Evolutionary conservation across 2,888 invertebrate species (phyloP), one percentile per base, ranked within the genome.

Genomic region (Lasioglossum villosulum): DNA sequence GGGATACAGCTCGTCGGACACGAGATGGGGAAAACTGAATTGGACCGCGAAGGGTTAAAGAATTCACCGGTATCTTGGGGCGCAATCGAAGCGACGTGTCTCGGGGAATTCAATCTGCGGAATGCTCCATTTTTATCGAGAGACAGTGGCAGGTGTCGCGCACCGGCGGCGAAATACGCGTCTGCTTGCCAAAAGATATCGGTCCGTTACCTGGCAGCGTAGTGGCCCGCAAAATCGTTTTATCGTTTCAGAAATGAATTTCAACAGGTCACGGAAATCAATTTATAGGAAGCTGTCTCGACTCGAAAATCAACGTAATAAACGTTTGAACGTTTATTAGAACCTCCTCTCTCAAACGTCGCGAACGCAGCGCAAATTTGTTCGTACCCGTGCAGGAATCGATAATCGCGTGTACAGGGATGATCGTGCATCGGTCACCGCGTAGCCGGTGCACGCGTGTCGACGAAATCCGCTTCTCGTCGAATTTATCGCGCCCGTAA

Each of bases 401-500:
- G 86, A 78, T 78, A 73, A 86, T 81, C 86, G 78, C 23, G 23
- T 23, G 56, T 39, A n/a, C 39, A 19, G 10, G 74, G 27, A 68
- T 23, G 68, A 83, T 84, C 85, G 85, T 63, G 80, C 74, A 80
- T 76, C 75, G 85, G 73, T 70, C 77, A 73, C 83, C 48, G 30
- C 48, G 34, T 39, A 14, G 10, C 39, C 37, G 19, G 8, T 10
- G 19, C 63, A 73, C 82, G 74, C 78, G 80, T 81, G 84, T 88
- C 82, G 84, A 73, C 78, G 83, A 90, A 88, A 90, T 86, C 86
- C 90, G 83, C 52, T 75, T 66, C 84, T 70, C 48, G 80, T 83
- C 83, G 90, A 91, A 90, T 90, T 90, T 91, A 90, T 90, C 88
- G 88, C 71, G 73, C 73, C 82, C 88, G 91, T 90, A 91, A 90